Evolutionary conservation across 2,797 vertebrate genomes (phyloP), one percentile per base, ranked within the genome.

Genomic region (Thaleichthys pacificus): DNA sequence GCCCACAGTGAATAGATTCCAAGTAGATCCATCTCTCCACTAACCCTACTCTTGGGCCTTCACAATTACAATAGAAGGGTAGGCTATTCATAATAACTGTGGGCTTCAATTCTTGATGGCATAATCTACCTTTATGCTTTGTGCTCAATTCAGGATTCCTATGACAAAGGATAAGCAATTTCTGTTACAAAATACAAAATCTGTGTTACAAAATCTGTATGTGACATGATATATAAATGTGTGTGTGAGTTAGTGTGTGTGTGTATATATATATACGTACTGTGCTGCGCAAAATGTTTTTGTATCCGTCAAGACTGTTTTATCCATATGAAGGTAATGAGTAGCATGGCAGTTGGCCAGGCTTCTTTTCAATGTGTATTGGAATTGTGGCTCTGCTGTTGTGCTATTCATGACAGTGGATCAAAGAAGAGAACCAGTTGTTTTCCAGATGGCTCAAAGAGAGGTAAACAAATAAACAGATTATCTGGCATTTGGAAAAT

Each of bases 361-460:
- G n/a, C n/a, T 21, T 22, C 24, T 65, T 38, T 21, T 42, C 15
- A 14, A 11, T 3, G 35, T 11, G 19, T 66, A 22, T 5, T 65
- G 64, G 42, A 28, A 62, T 62, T 7, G 61, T 32, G 38, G 35
- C n/a, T 47, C n/a, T 21, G n/a, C 56, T 66, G 64, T 47, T 66
- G 21, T 22, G 38, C 38, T 66, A 11, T 22, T 4, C 5, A 66
- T 66, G n/a, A 47, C 38, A 65, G 35, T 35, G 19, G 32, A 12
- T 6, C 62, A 5, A 49, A 56, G 19, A 17, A 56, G 19, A 6
- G 9, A 56, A 56, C 4, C 19, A 56, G 19, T 56, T 5, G 19
- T 17, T 17, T 56, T 56, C 15, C 19, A 56, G 51, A 56, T 12
- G 9, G 42, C 42, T 47, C 42, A 14, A 47, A 47, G 1, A 14